These are phyloP conservation scores for Oasisia sp. DNA, from an alignment of 2,888 invertebrate genomes.

Conservation along the genomic window DNA sequence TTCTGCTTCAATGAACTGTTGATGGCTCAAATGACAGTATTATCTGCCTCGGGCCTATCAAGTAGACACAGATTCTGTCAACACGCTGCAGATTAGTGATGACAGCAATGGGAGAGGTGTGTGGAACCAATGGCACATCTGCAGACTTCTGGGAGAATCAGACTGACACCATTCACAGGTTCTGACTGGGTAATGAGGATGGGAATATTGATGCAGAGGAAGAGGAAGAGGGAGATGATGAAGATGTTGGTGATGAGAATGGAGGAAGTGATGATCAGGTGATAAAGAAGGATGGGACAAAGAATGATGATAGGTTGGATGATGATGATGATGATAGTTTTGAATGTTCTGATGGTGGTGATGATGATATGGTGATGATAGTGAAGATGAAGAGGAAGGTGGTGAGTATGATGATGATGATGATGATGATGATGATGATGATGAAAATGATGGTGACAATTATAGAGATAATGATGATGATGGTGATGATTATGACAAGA, in stretches of 20 bases:
- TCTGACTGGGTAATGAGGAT: neutral
- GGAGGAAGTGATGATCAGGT: neutral
- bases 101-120: slow-evolving; percentile 7
- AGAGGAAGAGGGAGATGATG: neutral
- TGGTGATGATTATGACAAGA: neutral
- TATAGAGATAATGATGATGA: too few species aligned
- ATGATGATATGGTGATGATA: neutral
- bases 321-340: neutral
- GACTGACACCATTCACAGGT: neutral
- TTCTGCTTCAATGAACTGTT: neutral
- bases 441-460: neutral
- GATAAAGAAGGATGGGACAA: neutral
- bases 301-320: neutral
- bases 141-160: neutral
- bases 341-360: neutral
- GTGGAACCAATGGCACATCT: neutral
- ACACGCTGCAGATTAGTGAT: neutral
- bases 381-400: neutral
- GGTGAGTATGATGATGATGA: neutral
- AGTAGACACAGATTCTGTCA: neutral
- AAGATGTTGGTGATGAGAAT: neutral
- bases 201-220: too few species aligned
- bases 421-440: neutral
- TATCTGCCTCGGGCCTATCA: neutral
- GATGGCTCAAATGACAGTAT: neutral